phyloP scores from a whole-genome alignment of 2,888 invertebrate species.

The Dolichopus griseipennis region DNA sequence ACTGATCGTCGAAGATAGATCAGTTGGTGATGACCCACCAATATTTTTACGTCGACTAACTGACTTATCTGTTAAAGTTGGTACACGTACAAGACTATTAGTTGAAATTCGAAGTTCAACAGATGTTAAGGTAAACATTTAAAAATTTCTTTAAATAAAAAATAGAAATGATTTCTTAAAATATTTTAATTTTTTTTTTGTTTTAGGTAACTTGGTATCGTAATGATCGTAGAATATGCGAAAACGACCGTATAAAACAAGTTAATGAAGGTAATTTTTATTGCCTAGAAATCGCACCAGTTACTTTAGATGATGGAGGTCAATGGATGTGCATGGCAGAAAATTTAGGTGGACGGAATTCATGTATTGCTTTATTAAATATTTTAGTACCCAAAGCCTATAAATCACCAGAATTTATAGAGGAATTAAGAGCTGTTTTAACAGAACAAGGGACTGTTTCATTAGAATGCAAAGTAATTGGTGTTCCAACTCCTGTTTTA shows the following conservation, averaged over 20 bases:
- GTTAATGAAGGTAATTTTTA: constrained; percentile 79
- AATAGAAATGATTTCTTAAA: constrained; percentile 7
- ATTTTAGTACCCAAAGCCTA: constrained; percentile 82
- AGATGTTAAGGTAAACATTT: constrained; percentile 59
- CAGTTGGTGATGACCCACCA: constrained; percentile 64
- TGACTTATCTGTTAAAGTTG: constrained; percentile 83
- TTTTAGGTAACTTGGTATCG: constrained; percentile 76
- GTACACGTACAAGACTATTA: constrained; percentile 73
- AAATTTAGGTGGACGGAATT: constrained; percentile 64
- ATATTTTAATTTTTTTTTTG: constrained; percentile 15
- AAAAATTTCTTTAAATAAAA: constrained; percentile 2
- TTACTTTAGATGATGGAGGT: constrained; percentile 73
- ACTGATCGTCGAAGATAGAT: constrained; percentile 51
- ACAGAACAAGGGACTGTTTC: constrained; percentile 85
- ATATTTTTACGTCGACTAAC: constrained; percentile 73
- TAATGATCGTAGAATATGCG: constrained; percentile 66
- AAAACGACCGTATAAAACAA: constrained; percentile 65
- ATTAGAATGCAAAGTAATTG: constrained; percentile 83
- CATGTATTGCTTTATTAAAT: constrained; percentile 67
- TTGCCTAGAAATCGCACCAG: constrained; percentile 74
- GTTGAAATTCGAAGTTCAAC: constrained; percentile 74
- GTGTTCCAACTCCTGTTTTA: constrained; percentile 73
- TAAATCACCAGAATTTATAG: constrained; percentile 78
- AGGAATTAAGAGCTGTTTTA: constrained; percentile 70
- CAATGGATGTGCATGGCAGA: constrained; percentile 78